A percentile compares a stretch with the other conserved stretches of the same genome.
phyloP scores from a whole-genome alignment of 2,113 vertebrate genomes.

The Nettapus auritus region DNA sequence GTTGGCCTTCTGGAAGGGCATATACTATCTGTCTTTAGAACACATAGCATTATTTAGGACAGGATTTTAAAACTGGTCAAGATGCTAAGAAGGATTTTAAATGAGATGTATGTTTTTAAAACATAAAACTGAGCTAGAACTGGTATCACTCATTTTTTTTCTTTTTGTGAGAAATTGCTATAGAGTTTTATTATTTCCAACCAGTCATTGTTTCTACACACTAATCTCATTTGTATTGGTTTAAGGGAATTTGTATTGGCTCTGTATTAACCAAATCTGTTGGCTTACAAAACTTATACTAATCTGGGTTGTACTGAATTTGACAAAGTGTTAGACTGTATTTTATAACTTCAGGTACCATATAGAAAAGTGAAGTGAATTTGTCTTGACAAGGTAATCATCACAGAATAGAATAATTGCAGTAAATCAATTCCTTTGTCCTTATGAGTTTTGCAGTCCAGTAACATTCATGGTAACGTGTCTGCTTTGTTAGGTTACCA shows the following conservation, averaged over 20 bases:
- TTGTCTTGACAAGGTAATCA: not conserved
- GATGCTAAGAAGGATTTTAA: not conserved
- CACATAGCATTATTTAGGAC: fast-evolving
- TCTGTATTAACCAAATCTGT: not conserved
- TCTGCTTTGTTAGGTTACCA: not conserved
- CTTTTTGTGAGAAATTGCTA: not conserved
- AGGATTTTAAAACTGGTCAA: not conserved
- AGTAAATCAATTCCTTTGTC: not conserved
- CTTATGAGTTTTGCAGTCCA: not conserved
- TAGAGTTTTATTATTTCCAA: not conserved
- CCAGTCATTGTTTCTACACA: not conserved
- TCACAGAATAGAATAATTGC: not conserved
- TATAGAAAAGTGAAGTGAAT: not conserved
- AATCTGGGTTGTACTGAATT: not conserved
- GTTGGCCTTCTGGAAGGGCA: not conserved
- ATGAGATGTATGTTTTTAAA: not conserved
- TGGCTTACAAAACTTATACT: not conserved
- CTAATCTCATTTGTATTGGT: not conserved
- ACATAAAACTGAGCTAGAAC: not conserved
- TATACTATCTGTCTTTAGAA: not conserved
- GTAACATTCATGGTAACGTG: not conserved
- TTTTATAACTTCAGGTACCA: not conserved
- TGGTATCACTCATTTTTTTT: not conserved
- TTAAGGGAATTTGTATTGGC: not conserved
- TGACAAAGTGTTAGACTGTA: not conserved